Conservation (phyloP, 2,888 invertebrate species). For the Acanthosoma haemorrhoidale region DNA sequence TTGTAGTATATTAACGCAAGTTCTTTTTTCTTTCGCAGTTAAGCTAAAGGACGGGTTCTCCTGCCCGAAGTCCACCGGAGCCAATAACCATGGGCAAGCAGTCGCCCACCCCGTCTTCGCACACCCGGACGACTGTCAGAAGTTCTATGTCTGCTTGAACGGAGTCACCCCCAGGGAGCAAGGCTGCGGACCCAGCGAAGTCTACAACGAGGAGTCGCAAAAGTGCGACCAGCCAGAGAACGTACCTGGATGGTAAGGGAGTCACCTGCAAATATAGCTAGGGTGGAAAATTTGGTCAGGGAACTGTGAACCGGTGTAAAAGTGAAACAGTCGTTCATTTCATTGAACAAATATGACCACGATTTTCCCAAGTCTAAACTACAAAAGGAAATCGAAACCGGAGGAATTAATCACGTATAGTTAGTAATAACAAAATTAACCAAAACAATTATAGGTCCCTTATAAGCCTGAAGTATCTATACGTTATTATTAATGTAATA, state of each 20-base stretch:
- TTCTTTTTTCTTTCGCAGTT: conserved; percentile 52
- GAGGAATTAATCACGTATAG: too few relatives aligned
- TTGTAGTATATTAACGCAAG: too few relatives aligned
- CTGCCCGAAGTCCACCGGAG: conserved; percentile 66
- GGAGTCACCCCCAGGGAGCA: conserved; percentile 81
- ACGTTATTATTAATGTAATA: too few relatives aligned
- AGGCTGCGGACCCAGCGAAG: conserved; percentile 79
- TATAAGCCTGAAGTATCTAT: too few relatives aligned
- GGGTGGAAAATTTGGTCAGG: too few relatives aligned
- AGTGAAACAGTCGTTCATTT: too few relatives aligned
- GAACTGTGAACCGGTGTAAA: too few relatives aligned
- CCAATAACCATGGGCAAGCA: conserved; percentile 63
- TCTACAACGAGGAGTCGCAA: conserved; percentile 81
- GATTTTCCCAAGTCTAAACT: too few relatives aligned
- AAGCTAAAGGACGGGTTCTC: conserved; percentile 77
- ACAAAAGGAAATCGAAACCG: too few relatives aligned
- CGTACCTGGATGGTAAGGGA: conserved; percentile 76
- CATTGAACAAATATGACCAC: too few relatives aligned
- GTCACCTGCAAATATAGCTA: neutral
- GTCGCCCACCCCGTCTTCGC: conserved; percentile 80
- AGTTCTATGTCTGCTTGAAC: conserved; percentile 85
- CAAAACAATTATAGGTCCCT: too few relatives aligned
- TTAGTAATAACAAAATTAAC: too few relatives aligned
- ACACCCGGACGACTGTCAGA: conserved; percentile 82
- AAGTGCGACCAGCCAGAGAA: conserved; percentile 86